Evolutionary conservation across 2,797 vertebrate species (phyloP).

Genomic region (Alca torda): DNA sequence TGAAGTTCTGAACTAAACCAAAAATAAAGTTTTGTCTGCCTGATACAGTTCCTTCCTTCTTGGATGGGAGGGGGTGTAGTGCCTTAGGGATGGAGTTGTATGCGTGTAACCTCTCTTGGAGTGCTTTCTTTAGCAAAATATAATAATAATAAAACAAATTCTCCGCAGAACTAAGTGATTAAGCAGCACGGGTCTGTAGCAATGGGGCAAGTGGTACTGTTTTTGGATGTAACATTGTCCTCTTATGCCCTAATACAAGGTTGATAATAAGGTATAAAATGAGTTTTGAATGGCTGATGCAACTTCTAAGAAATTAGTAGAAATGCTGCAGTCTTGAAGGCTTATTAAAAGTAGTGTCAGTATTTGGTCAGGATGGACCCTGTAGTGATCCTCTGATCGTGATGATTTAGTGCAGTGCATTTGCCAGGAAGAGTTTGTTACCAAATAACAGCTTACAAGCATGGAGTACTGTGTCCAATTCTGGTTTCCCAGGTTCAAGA

Average conservation of each 20-base stretch:
- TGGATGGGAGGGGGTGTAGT: neutral
- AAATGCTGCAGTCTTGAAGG: neutral
- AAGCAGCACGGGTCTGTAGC: neutral
- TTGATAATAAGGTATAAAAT: neutral
- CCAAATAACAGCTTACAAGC: neutral
- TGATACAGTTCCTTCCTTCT: fast-evolving
- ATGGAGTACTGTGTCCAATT: too few species aligned
- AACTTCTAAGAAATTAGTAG: neutral
- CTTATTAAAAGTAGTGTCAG: fast-evolving
- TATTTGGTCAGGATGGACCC: neutral
- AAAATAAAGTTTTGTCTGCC: neutral
- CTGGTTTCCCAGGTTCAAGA: too few species aligned
- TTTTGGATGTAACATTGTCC: neutral
- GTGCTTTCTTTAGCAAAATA: neutral
- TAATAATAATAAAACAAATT: neutral
- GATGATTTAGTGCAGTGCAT: neutral
- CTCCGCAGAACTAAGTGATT: fast-evolving
- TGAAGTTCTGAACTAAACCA: neutral
- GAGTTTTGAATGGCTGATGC: neutral
- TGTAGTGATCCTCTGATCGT: neutral
- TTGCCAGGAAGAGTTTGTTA: neutral
- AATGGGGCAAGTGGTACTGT: fast-evolving
- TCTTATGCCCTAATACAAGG: neutral
- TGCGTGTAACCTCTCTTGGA: fast-evolving
- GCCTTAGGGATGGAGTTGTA: neutral